A percentile compares a stretch with the other conserved stretches of the same genome.
Conservation (phyloP, 1,140 invertebrate species). For the Antheraea pernyi region DNA sequence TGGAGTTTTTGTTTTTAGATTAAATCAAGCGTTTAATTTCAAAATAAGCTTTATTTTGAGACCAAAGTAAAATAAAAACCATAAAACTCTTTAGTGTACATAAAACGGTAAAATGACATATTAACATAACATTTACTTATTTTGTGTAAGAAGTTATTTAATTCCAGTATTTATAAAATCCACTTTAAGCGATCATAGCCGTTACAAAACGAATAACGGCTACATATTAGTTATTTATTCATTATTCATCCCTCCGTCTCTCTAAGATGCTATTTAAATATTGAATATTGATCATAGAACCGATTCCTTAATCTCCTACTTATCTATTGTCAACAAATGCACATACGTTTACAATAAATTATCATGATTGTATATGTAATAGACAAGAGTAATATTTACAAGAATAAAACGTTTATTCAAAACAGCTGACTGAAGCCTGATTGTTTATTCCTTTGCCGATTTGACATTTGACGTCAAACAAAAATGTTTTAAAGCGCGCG, state of each 20-base stretch:
- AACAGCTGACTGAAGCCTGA: conserved; percentile 6
- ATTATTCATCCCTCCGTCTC: conserved; percentile 17
- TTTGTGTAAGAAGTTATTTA: too few relatives aligned
- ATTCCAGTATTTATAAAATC: not conserved
- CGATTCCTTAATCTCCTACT: conserved; percentile 23
- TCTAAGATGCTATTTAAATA: conserved; percentile 12
- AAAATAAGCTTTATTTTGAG: too few relatives aligned
- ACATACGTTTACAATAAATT: conserved; percentile 18
- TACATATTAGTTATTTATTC: conserved; percentile 2
- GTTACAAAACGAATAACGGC: conserved; percentile 5
- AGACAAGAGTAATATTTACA: not conserved
- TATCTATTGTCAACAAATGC: conserved; percentile 34
- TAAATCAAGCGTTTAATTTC: too few relatives aligned
- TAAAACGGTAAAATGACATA: too few relatives aligned
- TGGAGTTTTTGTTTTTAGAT: too few relatives aligned
- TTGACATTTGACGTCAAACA: conserved; percentile 4
- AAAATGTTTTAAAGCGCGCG: conserved; percentile 8
- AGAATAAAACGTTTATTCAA: not conserved
- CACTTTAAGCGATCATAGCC: not conserved
- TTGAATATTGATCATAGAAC: conserved; percentile 34
- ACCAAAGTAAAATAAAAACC: too few relatives aligned
- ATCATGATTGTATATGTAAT: not conserved
- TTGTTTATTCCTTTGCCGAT: not conserved
- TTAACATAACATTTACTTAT: too few relatives aligned
- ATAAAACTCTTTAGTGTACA: too few relatives aligned